These are phyloP conservation scores for Antheraea yamamai DNA, from an alignment of 2,888 invertebrate species.

Conservation along the genomic window DNA sequence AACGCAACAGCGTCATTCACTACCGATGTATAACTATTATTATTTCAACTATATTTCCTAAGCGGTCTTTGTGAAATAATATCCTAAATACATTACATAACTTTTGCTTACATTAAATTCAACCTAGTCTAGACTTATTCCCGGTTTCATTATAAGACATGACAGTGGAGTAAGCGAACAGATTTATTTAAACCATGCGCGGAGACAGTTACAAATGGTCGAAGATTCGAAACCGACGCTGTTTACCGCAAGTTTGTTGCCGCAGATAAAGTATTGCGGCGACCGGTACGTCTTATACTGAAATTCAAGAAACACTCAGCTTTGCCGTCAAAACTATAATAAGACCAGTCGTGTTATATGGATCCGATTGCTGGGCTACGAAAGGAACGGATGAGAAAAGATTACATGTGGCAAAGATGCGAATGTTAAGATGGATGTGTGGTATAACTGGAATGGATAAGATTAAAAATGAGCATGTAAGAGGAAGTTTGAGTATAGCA, in stretches of 20 bases:
- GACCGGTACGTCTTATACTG: neutral
- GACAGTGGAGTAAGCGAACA: neutral
- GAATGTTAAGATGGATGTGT: no score
- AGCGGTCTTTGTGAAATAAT: neutral
- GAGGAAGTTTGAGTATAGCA: no score
- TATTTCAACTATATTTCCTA: no score
- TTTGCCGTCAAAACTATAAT: no score
- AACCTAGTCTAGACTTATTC: neutral
- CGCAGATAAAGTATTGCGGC: neutral
- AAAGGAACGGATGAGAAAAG: no score
- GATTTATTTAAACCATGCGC: neutral
- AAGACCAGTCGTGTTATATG: no score
- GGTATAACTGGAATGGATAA: no score
- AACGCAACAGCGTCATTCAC: no score
- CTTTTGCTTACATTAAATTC: neutral
- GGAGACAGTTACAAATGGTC: slow-evolving; percentile 1
- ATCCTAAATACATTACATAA: neutral
- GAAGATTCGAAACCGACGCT: neutral
- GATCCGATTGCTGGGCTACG: no score
- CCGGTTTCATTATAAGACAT: neutral
- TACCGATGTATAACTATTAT: no score
- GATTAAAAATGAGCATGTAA: no score
- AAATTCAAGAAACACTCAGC: neutral
- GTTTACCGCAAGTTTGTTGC: neutral
- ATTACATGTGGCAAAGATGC: no score